These are phyloP conservation scores for Sacculina carcini DNA, from an alignment of 2,888 invertebrate genomes.

Conservation along the genomic window DNA sequence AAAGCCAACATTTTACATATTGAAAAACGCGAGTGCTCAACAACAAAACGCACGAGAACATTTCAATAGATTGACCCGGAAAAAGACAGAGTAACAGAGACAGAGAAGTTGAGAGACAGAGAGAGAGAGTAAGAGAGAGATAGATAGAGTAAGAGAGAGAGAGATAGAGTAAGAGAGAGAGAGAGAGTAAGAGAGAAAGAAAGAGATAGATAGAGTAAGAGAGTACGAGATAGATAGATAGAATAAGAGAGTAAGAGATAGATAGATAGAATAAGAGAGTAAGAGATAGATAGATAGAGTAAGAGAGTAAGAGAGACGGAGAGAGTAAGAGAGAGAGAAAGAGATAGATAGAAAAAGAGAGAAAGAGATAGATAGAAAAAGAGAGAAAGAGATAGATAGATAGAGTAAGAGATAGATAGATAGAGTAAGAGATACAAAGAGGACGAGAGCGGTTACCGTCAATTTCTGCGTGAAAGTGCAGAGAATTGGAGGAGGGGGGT, in stretches of 20 bases:
- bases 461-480: neutral
- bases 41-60: neutral
- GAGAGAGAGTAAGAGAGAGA: neutral
- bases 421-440: neutral
- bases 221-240: neutral
- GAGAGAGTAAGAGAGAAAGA: neutral
- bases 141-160: neutral
- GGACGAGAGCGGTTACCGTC: neutral
- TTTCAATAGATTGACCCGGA: neutral
- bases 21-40: neutral
- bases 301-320: neutral
- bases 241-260: neutral
- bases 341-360: neutral
- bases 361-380: neutral
- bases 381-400: neutral
- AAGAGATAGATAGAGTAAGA: neutral
- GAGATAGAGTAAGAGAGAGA: neutral
- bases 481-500: neutral
- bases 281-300: neutral
- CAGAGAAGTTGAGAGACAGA: neutral
- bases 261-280: neutral
- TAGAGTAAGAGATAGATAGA: neutral
- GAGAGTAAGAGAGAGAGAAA: neutral
- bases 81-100: neutral
- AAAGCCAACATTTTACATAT: no score